Conservation (phyloP, 2,888 invertebrate species). For the Acronicta aceris region DNA sequence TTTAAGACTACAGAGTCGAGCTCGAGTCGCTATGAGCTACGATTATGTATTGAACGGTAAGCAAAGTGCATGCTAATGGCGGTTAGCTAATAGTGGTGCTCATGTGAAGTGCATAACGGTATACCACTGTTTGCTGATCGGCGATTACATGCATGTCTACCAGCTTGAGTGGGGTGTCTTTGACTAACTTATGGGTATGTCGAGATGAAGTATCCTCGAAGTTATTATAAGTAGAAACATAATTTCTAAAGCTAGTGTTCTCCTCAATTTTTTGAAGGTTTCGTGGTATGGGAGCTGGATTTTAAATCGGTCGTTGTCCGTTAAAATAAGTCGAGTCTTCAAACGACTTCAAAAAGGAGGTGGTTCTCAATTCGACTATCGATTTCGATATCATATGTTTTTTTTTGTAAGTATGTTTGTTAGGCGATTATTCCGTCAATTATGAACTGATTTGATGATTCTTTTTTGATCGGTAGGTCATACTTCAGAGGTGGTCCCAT, state of each 20-base stretch:
- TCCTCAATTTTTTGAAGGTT: no score
- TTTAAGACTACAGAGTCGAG: conserved; percentile 1
- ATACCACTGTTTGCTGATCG: conserved; percentile 16
- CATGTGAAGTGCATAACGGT: conserved; percentile 55
- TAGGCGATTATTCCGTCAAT: no score
- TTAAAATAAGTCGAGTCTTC: no score
- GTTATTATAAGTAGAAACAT: not conserved
- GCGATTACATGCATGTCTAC: conserved; percentile 11
- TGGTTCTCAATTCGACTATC: no score
- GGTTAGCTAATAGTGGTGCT: conserved; percentile 49
- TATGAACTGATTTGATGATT: no score
- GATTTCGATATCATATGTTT: no score
- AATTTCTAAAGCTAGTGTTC: not conserved
- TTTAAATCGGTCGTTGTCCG: no score
- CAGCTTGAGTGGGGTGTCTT: conserved; percentile 7
- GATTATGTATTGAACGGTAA: conserved; percentile 54
- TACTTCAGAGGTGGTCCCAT: no score
- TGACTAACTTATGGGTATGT: not conserved
- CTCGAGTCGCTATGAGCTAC: conserved; percentile 21
- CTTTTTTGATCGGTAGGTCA: no score
- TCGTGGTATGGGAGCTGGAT: no score
- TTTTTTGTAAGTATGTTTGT: no score
- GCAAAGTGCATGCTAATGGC: conserved; percentile 64
- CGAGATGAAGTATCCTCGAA: not conserved
- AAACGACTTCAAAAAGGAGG: no score